Base-by-base conservation (phyloP, 2,797 vertebrate species). In the Sternarchorhynchus goeldii region DNA sequence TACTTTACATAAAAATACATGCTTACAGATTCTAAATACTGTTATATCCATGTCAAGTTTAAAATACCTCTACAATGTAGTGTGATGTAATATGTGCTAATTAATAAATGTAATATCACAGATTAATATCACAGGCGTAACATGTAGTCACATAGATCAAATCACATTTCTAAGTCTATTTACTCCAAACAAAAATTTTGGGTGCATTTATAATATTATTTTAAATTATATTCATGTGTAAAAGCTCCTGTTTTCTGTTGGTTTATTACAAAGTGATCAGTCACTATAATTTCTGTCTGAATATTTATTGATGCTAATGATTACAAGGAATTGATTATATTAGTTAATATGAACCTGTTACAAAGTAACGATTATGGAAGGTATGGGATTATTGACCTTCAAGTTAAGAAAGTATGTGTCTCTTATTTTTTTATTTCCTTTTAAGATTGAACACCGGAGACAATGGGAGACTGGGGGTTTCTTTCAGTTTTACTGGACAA, bases 381-480 rank as follows among this genome's bases (percentile, higher is more conserved):
- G 29, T 25, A 14, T 69, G 58, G 12, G 14, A 50, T 50, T 3
- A 32, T 17, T 68, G 59, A 76, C 64, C 69, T 58, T 58, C 66
- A 71, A 71, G 67, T 62, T 70, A 3, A 3, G 59, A 18, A 21
- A 62, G 14, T 74, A 75, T 36, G 36, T 41, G 39, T 72, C 65
- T 78, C 59, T 18, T 66, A n/a, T 53, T 58, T 2, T 41, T 25
- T 57, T 2, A 7, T 1, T 63, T 25, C 65, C 31, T 69, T 62
- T 79, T 12, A 56, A 65, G 25, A 53, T 62, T 84, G 75, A 85
- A 34, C 25, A 50, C 66, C 82, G 50, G 41, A n/a, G 25, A 89
- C 87, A 83, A 98, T 98, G 97, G 96, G 96, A 3, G 97, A 98
- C 84, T 98, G 95, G 96, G 94, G 95, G 5, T 95, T 98, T 86